phyloP scores from a whole-genome alignment of 37 sponge, comb jelly and placozoan species.

The Crambe crambe region DNA sequence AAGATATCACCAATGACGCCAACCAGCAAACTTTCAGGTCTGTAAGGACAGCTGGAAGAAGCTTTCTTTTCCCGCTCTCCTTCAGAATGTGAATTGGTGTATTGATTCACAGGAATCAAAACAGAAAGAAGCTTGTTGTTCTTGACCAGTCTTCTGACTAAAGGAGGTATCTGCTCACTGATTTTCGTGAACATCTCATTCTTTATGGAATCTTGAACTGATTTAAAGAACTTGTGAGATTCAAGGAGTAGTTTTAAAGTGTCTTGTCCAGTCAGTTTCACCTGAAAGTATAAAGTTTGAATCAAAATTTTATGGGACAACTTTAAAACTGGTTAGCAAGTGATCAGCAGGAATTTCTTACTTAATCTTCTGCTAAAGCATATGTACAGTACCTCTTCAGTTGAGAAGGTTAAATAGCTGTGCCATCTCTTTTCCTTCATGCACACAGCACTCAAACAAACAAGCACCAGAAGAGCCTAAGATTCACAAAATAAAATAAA shows the following conservation, averaged over 20 bases:
- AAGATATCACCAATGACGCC: background rate
- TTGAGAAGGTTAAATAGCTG: background rate
- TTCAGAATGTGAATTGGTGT: background rate
- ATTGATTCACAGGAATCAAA: background rate
- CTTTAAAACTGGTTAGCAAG: no score
- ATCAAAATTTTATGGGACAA: no score
- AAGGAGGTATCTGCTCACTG: background rate
- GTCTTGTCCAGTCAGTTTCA: background rate
- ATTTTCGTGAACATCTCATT: background rate
- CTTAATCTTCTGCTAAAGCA: no score
- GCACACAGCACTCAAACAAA: constrained; percentile 40
- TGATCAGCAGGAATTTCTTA: no score
- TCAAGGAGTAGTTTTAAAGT: constrained; percentile 22
- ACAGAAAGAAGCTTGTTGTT: background rate
- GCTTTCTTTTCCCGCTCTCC: background rate
- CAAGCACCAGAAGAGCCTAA: constrained; percentile 52
- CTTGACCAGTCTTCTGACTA: background rate
- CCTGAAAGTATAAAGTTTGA: no score
- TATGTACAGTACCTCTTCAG: no score
- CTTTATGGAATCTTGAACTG: background rate
- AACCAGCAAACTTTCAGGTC: background rate
- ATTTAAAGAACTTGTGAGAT: background rate
- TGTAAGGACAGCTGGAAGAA: background rate
- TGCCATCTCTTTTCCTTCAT: constrained; percentile 43
- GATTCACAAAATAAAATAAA: background rate